phyloP scores from a whole-genome alignment of 2,888 invertebrate species.

The Cancer borealis region DNA sequence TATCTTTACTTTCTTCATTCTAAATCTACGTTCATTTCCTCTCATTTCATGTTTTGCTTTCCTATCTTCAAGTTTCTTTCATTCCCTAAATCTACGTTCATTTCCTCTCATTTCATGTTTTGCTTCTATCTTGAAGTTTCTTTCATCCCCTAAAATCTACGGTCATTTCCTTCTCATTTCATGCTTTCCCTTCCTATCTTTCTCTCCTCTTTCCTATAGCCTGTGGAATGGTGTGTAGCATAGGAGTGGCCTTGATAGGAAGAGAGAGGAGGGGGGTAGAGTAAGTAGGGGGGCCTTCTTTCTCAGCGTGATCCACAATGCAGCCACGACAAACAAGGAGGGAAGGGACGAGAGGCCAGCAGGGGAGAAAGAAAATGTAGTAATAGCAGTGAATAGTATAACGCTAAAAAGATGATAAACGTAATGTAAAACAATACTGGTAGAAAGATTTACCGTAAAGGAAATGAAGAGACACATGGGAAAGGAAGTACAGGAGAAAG shows the following conservation, averaged over 20 bases:
- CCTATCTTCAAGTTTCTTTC: no score
- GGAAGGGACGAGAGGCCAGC: neutral
- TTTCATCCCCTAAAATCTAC: no score
- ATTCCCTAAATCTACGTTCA: no score
- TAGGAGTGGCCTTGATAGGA: neutral
- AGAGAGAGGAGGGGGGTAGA: neutral
- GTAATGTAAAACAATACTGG: neutral
- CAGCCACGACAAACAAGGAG: neutral
- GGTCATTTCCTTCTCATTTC: neutral
- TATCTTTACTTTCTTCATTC: no score
- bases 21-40: no score
- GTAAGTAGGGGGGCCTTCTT: no score
- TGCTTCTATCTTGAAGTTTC: no score
- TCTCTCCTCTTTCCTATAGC: neutral
- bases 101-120: no score
- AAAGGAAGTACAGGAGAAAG: neutral
- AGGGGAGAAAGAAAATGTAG: neutral
- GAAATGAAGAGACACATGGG: neutral
- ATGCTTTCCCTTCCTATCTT: neutral
- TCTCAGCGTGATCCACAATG: neutral
- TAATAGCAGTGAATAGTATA: neutral
- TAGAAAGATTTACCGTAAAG: neutral
- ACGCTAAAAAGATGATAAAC: neutral
- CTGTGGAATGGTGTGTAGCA: neutral
- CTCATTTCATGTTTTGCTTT: no score